phyloP scores from a whole-genome alignment of 2,113 vertebrate genomes.

The Syrrhaptes paradoxus region DNA sequence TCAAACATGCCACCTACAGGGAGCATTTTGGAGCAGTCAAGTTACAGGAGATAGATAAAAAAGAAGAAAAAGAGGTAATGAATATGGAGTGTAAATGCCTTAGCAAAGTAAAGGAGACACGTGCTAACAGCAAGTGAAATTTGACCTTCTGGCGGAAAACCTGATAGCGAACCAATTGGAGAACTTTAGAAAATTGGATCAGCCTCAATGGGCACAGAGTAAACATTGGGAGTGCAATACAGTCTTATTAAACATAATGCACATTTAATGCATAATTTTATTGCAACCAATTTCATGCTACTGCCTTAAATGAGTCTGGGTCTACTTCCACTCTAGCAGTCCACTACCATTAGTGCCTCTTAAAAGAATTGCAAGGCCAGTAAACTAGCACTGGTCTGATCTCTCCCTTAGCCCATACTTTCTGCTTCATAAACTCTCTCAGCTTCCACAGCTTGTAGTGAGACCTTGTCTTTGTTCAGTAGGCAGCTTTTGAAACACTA shows the following conservation, averaged over 20 bases:
- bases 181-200: slow-evolving; percentile 85
- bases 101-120: slow-evolving; percentile 80
- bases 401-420: slow-evolving; percentile 76
- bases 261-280: slow-evolving; percentile 87
- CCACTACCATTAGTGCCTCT: slow-evolving; percentile 78
- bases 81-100: slow-evolving; percentile 79
- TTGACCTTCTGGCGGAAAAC: slow-evolving; percentile 83
- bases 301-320: slow-evolving; percentile 78
- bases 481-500: slow-evolving; percentile 75
- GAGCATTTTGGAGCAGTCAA: slow-evolving; percentile 69
- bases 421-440: slow-evolving; percentile 81
- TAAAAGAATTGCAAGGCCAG: slow-evolving; percentile 77
- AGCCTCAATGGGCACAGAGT: slow-evolving; percentile 81
- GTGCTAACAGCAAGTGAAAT: slow-evolving; percentile 82
- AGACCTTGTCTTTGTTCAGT: slow-evolving; percentile 74
- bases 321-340: slow-evolving; percentile 76
- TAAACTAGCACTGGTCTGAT: slow-evolving; percentile 75
- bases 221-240: slow-evolving; percentile 83
- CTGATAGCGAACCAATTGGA: slow-evolving; percentile 79
- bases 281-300: slow-evolving; percentile 86
- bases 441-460: slow-evolving; percentile 74
- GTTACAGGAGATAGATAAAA: slow-evolving; percentile 70
- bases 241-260: slow-evolving; percentile 86
- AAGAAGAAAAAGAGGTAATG: slow-evolving; percentile 70
- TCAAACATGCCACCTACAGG: slow-evolving; percentile 77